Percentiles rank a stretch among this genome's conserved stretches.
These are phyloP conservation scores for Calidris pygmaea DNA, from an alignment of 2,113 vertebrate genomes.

Conservation along the genomic window DNA sequence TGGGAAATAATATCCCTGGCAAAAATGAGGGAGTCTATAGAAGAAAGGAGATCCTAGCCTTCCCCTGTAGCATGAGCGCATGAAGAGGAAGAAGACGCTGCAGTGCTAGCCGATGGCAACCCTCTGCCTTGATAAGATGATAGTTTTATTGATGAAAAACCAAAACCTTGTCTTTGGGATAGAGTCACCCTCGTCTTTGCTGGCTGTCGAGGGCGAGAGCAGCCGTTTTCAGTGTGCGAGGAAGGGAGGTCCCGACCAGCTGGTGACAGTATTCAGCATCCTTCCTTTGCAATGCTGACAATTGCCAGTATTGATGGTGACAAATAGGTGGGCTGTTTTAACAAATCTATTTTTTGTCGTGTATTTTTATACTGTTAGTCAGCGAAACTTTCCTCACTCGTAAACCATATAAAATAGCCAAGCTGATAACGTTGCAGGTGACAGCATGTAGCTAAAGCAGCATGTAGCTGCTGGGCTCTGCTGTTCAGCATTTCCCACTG, in stretches of 20 bases:
- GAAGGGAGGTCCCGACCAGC: background rate
- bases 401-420: background rate
- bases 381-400: background rate
- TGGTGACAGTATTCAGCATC: accelerated
- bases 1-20: accelerated
- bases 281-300: background rate
- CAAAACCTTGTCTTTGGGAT: background rate
- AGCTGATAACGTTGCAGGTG: background rate
- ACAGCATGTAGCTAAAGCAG: background rate
- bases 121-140: accelerated
- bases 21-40: too few species aligned
- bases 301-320: background rate
- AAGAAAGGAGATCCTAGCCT: too few species aligned
- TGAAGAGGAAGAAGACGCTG: accelerated
- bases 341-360: background rate
- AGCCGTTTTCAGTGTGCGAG: accelerated
- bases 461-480: background rate
- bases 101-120: accelerated
- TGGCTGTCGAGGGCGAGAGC: background rate
- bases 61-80: accelerated
- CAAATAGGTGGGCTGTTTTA: background rate
- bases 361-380: background rate
- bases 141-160: background rate
- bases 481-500: background rate
- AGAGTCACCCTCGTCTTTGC: background rate